Base-by-base conservation (phyloP, 2,888 invertebrate genomes). In the Acanthosepion esculentum region DNA sequence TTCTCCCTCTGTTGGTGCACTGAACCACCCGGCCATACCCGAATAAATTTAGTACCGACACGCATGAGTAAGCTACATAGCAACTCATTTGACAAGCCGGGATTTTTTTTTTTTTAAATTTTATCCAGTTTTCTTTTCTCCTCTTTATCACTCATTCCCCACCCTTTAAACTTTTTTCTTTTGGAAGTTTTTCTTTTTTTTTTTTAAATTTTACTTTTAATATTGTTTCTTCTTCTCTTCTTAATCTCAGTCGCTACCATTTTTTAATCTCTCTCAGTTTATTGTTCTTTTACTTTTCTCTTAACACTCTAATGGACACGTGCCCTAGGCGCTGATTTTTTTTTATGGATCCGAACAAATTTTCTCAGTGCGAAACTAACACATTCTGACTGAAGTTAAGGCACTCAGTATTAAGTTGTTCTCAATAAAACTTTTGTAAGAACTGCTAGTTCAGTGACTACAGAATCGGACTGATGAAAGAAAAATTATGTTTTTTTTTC, bases 251-350 rank as follows among this genome's bases (percentile, higher is more conserved):
- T 15, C n/a, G 5, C 18, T 78, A n/a, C 3, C 33, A 0, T 29
- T 29, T n/a, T n/a, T n/a, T n/a, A 10, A 10, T 78, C 10, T n/a
- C 12, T n/a, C 8, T n/a, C 29, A 8, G 1, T 29, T 10, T n/a
- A 29, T n/a, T 29, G 29, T 6, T n/a, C 64, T n/a, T 15, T 78
- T 64, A n/a, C 29, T 29, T 29, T n/a, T 78, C 78, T n/a, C n/a
- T 78, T 78, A n/a, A 78, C 78, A 78, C 78, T 78, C 18, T n/a
- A 78, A n/a, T 78, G n/a, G 78, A 78, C 78, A 78, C 78, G 78
- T 78, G n/a, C n/a, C 78, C 29, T 78, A 8, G 0, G 29, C 29
- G 8, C 29, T 8, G n/a, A 29, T 29, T 78, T 78, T 78, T 64
- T 78, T 29, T 78, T 29, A 78, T 78, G 78, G 78, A 78, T 78